Conservation (phyloP, 2,113 vertebrate genomes). For the Neomonachus schauinslandi region DNA sequence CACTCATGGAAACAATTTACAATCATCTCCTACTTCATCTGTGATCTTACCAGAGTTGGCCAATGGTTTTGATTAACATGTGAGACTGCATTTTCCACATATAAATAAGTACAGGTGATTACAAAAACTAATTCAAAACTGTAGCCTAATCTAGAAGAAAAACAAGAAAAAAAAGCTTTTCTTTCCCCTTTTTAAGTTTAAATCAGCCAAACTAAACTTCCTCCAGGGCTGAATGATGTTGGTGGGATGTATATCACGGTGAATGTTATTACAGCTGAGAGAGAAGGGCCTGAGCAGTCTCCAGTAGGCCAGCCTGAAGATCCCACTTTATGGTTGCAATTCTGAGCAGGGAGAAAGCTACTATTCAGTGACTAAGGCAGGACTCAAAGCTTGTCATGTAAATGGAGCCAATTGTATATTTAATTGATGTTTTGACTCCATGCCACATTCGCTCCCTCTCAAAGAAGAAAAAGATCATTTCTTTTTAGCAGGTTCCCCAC, state of each 20-base stretch:
- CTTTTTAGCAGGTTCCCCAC: neutral
- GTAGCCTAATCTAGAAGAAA: conserved; percentile 40
- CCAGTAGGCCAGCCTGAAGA: neutral
- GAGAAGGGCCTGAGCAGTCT: neutral
- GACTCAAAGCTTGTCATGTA: accelerated
- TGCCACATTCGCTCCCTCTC: neutral
- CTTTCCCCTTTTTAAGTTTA: neutral
- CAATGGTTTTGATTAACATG: neutral
- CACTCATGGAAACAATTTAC: neutral
- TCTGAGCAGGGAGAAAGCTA: neutral
- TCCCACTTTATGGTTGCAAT: neutral
- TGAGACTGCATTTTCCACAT: neutral
- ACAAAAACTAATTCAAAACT: conserved; percentile 48
- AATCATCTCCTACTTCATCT: neutral
- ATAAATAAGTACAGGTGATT: conserved; percentile 1
- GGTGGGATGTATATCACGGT: conserved; percentile 48
- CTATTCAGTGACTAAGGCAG: neutral
- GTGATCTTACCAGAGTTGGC: neutral
- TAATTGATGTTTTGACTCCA: conserved; percentile 36
- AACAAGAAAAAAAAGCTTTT: neutral
- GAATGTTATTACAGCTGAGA: conserved; percentile 68
- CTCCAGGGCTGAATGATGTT: conserved; percentile 44
- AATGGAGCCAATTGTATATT: neutral
- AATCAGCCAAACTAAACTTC: conserved; percentile 74
- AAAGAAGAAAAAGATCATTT: neutral